These are phyloP conservation scores for Ploceus nigricollis DNA, from an alignment of 2,113 vertebrate species.

Conservation along the genomic window DNA sequence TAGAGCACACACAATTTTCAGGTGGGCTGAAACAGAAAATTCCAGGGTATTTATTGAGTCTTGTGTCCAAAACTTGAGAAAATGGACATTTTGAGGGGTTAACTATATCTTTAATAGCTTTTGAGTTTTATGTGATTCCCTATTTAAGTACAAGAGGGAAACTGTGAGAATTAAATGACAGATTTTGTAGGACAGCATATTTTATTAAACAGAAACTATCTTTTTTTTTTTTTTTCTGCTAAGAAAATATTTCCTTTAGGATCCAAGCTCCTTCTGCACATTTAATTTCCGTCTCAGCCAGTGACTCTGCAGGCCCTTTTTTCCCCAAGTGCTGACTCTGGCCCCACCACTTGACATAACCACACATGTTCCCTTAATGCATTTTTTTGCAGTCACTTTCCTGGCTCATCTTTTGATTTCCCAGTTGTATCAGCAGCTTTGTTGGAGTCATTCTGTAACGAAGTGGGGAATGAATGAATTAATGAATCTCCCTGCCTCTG, in stretches of 20 bases:
- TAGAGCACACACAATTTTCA: neutral
- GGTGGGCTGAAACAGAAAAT: neutral
- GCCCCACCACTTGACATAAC: neutral
- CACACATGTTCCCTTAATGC: neutral
- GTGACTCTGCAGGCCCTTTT: neutral
- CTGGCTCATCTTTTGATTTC: slow-evolving; percentile 7
- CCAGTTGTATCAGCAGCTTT: slow-evolving; percentile 20
- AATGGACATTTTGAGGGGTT: neutral
- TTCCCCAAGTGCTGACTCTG: neutral
- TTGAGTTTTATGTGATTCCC: neutral
- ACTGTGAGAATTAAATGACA: neutral
- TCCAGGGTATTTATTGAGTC: neutral
- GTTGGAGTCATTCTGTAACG: neutral
- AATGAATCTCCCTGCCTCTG: neutral
- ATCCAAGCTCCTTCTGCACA: neutral
- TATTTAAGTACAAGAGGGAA: neutral
- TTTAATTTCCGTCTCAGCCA: neutral
- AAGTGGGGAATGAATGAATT: neutral
- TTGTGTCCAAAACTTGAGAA: neutral
- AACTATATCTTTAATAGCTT: neutral
- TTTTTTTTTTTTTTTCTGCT: neutral
- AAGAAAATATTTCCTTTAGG: neutral
- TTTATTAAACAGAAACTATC: neutral
- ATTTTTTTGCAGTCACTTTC: neutral
- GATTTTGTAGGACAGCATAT: neutral